These are phyloP conservation scores for Bombus pascuorum DNA, from an alignment of 1,140 invertebrate species.

Conservation along the genomic window DNA sequence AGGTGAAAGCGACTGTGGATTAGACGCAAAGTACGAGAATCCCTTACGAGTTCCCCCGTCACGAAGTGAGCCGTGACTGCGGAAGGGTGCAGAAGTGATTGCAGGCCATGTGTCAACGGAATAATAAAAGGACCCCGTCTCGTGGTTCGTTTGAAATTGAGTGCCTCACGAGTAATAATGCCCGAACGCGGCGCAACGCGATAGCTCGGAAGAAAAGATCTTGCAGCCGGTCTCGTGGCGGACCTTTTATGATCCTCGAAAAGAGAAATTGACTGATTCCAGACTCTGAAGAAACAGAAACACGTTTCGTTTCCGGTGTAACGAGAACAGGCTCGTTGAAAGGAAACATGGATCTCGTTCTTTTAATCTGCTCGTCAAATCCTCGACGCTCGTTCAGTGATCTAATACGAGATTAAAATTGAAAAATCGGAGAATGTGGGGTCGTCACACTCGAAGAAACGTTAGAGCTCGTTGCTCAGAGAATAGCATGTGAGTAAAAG, in stretches of 20 bases:
- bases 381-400: background rate
- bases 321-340: background rate
- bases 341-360: background rate
- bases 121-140: constrained; percentile 42
- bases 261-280: background rate
- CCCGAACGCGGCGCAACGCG: background rate
- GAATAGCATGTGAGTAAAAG: too few species aligned
- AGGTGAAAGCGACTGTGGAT: background rate
- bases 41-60: background rate
- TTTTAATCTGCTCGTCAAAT: background rate
- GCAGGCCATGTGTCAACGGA: constrained; percentile 62
- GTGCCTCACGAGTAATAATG: constrained; percentile 51
- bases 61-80: constrained; percentile 29
- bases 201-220: constrained; percentile 30
- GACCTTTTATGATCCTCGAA: background rate
- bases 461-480: too few species aligned
- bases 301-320: background rate
- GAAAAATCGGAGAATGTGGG: too few species aligned
- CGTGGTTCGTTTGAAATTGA: constrained; percentile 43
- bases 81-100: constrained; percentile 38
- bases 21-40: background rate
- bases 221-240: constrained; percentile 23
- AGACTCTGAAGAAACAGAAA: background rate
- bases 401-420: too few species aligned
- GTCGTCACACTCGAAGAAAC: too few species aligned